Conservation (phyloP, 2,888 invertebrate genomes). For the Melipona bicolor region DNA sequence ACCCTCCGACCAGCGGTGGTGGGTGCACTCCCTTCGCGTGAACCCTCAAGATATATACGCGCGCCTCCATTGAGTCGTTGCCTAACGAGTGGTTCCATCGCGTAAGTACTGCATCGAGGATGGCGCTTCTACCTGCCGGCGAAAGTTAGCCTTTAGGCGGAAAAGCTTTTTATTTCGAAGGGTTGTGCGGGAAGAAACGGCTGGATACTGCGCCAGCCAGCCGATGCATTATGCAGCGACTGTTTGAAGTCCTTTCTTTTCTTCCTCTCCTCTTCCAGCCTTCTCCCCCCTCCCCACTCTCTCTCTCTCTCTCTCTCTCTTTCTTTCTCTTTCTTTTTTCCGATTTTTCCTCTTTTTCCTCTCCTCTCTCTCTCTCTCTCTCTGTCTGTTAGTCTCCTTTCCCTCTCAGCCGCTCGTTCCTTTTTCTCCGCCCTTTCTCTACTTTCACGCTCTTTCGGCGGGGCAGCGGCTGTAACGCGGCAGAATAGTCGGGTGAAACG, state of each 20-base stretch:
- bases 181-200: slow-evolving; percentile 68
- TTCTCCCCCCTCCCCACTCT: background rate
- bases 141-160: slow-evolving; percentile 77
- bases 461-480: slow-evolving; percentile 59
- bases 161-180: slow-evolving; percentile 79
- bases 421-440: slow-evolving; percentile 48
- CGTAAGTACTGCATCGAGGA: slow-evolving; percentile 52
- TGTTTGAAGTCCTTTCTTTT: slow-evolving; percentile 80
- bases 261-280: slow-evolving; percentile 34
- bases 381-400: background rate
- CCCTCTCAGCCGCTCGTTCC: slow-evolving; percentile 44
- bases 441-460: slow-evolving; percentile 64
- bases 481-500: slow-evolving; percentile 60
- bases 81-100: slow-evolving; percentile 62
- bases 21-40: slow-evolving; percentile 33
- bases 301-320: background rate
- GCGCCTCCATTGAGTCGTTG: slow-evolving; percentile 47
- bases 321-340: background rate
- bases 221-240: slow-evolving; percentile 81
- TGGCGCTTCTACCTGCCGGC: slow-evolving; percentile 64
- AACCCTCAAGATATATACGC: slow-evolving; percentile 52
- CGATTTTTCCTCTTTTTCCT: background rate
- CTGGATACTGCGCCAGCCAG: slow-evolving; percentile 60
- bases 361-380: slow-evolving; percentile 55
- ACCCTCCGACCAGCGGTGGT: slow-evolving; percentile 14